These are phyloP conservation scores for Stigmatopora argus DNA, from an alignment of 2,113 vertebrate species.

Conservation along the genomic window DNA sequence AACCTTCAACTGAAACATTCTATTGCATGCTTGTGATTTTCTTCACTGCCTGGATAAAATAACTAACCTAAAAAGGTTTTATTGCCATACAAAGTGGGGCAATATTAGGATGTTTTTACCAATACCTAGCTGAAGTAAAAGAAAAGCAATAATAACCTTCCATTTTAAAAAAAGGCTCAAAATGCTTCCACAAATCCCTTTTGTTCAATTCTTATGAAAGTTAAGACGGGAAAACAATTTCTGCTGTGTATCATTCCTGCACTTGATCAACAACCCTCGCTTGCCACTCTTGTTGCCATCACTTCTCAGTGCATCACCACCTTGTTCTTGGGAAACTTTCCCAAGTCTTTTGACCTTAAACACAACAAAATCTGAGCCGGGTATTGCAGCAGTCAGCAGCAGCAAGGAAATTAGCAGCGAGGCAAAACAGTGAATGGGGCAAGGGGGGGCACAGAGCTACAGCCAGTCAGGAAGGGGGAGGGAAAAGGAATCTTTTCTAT, in stretches of 20 bases:
- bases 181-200: neutral
- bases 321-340: conserved; percentile 47
- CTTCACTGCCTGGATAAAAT: neutral
- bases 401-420: conserved; percentile 32
- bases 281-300: conserved; percentile 37
- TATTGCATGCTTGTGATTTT: neutral
- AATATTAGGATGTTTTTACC: neutral
- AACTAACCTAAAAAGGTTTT: neutral
- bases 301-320: conserved; percentile 20
- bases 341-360: conserved; percentile 64
- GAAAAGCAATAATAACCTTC: conserved; percentile 5
- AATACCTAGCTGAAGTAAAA: neutral
- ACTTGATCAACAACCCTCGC: conserved; percentile 41
- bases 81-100: neutral
- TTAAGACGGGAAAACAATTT: neutral
- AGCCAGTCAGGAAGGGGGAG: conserved; percentile 1
- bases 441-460: conserved; percentile 12
- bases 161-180: neutral
- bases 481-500: conserved; percentile 41
- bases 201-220: neutral
- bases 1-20: neutral
- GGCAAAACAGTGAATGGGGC: conserved; percentile 14
- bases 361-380: conserved; percentile 44
- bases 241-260: conserved; percentile 16
- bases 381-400: conserved; percentile 41